phyloP scores from a whole-genome alignment of 2,113 vertebrate species.

The Elaphurus davidianus region DNA sequence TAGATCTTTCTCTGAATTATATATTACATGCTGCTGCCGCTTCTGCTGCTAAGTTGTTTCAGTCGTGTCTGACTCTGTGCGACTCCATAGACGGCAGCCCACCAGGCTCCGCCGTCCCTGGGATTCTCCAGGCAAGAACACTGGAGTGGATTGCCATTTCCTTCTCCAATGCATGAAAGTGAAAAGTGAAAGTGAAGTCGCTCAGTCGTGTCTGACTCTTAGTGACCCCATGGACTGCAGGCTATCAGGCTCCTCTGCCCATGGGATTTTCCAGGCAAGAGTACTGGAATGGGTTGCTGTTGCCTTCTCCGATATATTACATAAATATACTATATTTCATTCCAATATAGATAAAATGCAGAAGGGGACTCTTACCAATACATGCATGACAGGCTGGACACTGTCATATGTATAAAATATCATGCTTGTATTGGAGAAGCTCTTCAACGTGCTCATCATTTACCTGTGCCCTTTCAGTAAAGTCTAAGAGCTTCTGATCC shows the following conservation, averaged over 20 bases:
- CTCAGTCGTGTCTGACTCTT: too few species aligned
- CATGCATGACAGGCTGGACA: neutral
- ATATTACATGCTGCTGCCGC: neutral
- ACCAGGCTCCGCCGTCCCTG: too few species aligned
- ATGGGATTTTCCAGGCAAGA: too few species aligned
- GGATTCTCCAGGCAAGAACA: too few species aligned
- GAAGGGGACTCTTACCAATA: neutral
- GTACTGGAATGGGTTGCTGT: too few species aligned
- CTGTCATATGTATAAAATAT: neutral
- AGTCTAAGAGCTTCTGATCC: neutral
- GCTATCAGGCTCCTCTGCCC: too few species aligned
- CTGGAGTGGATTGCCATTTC: too few species aligned
- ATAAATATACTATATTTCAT: neutral
- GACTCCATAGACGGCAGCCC: accelerated
- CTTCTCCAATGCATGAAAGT: too few species aligned
- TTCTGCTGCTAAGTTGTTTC: too few species aligned
- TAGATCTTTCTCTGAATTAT: neutral
- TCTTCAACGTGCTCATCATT: neutral
- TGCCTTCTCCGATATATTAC: too few species aligned
- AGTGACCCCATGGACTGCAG: too few species aligned
- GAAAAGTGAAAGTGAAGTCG: too few species aligned
- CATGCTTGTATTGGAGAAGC: neutral
- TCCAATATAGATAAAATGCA: neutral
- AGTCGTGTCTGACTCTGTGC: accelerated
- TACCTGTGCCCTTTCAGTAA: neutral